These are phyloP conservation scores for Dicrostonyx torquatus DNA, from an alignment of 2,797 vertebrate genomes.

Conservation along the genomic window DNA sequence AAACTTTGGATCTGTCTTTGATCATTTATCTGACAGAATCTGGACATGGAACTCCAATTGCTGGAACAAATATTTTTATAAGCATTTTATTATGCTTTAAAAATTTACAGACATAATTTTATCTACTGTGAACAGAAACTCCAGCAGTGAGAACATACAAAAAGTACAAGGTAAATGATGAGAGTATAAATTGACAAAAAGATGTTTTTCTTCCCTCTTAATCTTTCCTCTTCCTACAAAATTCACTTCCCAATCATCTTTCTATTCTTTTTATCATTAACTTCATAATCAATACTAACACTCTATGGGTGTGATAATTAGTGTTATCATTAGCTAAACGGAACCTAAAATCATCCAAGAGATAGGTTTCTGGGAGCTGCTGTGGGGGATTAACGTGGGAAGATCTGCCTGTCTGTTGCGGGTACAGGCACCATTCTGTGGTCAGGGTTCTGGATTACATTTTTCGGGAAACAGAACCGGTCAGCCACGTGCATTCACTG, in stretches of 20 bases:
- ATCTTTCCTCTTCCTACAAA: not conserved
- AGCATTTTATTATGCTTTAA: conserved; percentile 32
- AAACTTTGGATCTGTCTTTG: conserved; percentile 44
- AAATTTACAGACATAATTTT: conserved; percentile 46
- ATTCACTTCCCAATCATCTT: conserved; percentile 9
- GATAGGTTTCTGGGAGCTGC: not conserved
- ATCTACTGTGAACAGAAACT: conserved; percentile 40
- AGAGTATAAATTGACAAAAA: conserved; percentile 20
- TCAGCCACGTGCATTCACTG: not conserved
- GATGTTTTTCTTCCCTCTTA: conserved; percentile 7
- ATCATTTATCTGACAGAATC: conserved; percentile 12
- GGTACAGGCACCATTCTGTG: not conserved
- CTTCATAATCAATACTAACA: conserved; percentile 22
- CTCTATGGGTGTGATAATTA: not conserved
- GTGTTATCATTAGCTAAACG: not conserved
- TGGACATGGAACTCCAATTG: not conserved
- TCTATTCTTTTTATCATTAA: conserved; percentile 14
- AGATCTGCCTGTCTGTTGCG: not conserved
- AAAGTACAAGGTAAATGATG: conserved; percentile 27
- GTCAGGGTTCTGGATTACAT: not conserved
- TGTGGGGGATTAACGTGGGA: not conserved
- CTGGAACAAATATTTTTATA: conserved; percentile 41
- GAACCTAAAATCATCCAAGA: not conserved
- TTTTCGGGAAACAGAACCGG: not conserved
- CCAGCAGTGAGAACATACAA: conserved; percentile 3